Evolutionary conservation across 2,113 vertebrate genomes (phyloP), one percentile per base, ranked within the genome.

Genomic region (Carollia perspicillata): DNA sequence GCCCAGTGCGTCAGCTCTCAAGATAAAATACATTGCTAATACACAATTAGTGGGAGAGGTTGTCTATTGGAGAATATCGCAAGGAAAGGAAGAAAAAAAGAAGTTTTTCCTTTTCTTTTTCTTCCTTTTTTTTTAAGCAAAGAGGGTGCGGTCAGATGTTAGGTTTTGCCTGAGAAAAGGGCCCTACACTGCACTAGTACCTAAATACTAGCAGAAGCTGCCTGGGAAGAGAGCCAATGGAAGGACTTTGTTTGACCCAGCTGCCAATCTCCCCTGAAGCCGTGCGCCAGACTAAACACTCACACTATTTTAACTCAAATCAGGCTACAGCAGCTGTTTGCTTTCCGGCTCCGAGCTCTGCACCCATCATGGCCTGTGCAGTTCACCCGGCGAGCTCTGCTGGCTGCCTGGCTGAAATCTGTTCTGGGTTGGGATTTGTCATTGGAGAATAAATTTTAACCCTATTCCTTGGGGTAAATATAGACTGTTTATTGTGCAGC

Each of bases 261-360:
- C 99, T 99, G 99, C 99, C 99, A 99, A 99, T 99, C 99, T 99
- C 99, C 99, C 98, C 98, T 98, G 98, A 98, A 99, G 99, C 99
- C 98, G 98, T 99, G 99, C 98, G 99, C 99, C 99, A 99, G 99
- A 99, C 99, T 99, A 99, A 99, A 99, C 99, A 99, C 98, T 99
- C 98, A 98, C 98, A 99, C 98, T 99, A 99, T 99, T 99, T 99
- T 99, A 98, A 98, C 98, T 98, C 92, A 98, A 98, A 99, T 98
- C 97, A 99, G 99, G 98, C 99, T 99, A 99, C 98, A 98, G 99
- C 98, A 98, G 99, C 99, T 98, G 99, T 99, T 99, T 99, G 98
- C 98, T 98, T 98, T 97, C 97, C 98, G 98, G 98, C 99, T 99
- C 98, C 98, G 97, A 98, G 98, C 98, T 97, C 98, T 98, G 98